Base-by-base conservation (phyloP, 2,113 vertebrate genomes). In the Dromiciops gliroides region DNA sequence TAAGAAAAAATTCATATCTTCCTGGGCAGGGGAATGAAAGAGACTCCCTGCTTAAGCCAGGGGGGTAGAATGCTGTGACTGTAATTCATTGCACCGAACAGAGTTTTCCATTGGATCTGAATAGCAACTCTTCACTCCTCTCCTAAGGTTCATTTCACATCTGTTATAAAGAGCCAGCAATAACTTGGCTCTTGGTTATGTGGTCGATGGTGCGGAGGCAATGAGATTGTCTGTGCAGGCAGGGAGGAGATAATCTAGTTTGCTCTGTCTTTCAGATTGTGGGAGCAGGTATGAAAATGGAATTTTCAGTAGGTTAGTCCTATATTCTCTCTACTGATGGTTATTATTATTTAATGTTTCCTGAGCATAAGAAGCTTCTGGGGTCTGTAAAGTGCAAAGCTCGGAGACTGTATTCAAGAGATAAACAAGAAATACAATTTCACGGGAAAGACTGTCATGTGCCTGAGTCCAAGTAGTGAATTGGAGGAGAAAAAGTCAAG, bases 201-300 rank as follows among this genome's bases (percentile, higher is more conserved):
- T 0, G 75, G 67, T 75, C 2, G 1, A 56, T 24, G 51, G 96
- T 94, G 95, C 49, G 0, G 67, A 94, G 92, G 96, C 89, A 51
- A 95, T 90, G 93, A 92, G 95, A 90, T 91, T 93, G 92, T 92
- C 95, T 88, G 94, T 50, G 8, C n/a, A 51, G 50, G 91, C 93
- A 51, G 90, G 75, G 52, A 96, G 50, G 89, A 95, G 89, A 90
- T 97, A 91, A 97, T 93, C 93, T 94, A 89, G 51, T 97, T 96
- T 97, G 51, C 93, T 95, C 93, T 96, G 95, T 97, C 96, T 97
- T 94, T 97, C 90, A 50, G 88, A 96, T 96, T 92, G 91, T 0
- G 23, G 95, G 44, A 95, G 90, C 92, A 93, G 52, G 83, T 67
- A 95, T 95, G 88, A 95, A 96, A 96, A 96, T 93, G 92, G 48